Evolutionary conservation across 2,797 vertebrate genomes (phyloP), one percentile per base, ranked within the genome.

Genomic region (Oreochromis grahami): DNA sequence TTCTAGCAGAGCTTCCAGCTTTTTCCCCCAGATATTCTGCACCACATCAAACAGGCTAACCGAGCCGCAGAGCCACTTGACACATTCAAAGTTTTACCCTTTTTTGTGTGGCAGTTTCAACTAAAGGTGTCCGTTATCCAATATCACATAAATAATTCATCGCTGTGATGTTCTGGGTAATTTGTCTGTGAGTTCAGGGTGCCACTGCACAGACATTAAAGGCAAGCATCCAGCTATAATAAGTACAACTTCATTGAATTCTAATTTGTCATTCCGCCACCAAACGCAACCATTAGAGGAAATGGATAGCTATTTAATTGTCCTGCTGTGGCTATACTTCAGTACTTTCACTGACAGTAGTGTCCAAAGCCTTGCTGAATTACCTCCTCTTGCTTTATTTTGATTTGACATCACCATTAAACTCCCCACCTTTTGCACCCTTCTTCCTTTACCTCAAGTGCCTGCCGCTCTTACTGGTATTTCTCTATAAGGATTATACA

Each of bases 261-360:
- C 84, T 87, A 93, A 92, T 94, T 88, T 90, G 89, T 93, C 88
- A 93, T 92, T 92, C 83, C 87, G 92, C 82, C 70, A 87, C 90
- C 89, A 94, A 93, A 94, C 78, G 76, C 29, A 43, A 83, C 91
- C 88, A 93, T 94, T 93, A 92, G 85, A 84, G 79, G 68, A 77
- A 93, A 94, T 72, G 77, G 88, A 94, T 93, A n/a, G 89, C 81
- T 88, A 80, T 94, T 95, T 95, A 94, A 94, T 95, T 93, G 91
- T 91, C 86, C 87, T 29, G 32, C 83, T 81, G 80, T 79, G 81
- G 91, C 87, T 51, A 90, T 93, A 91, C 90, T 87, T 93, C 92
- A 92, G 60, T n/a, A 68, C 74, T 77, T 82, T 68, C 80, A 77
- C n/a, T 93, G 92, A 90, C 92, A 87, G 81, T 48, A 29, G 78